A percentile compares a stretch with the other conserved stretches of the same genome.
phyloP scores from a whole-genome alignment of 2,113 vertebrate species.

The Casuarius casuarius region DNA sequence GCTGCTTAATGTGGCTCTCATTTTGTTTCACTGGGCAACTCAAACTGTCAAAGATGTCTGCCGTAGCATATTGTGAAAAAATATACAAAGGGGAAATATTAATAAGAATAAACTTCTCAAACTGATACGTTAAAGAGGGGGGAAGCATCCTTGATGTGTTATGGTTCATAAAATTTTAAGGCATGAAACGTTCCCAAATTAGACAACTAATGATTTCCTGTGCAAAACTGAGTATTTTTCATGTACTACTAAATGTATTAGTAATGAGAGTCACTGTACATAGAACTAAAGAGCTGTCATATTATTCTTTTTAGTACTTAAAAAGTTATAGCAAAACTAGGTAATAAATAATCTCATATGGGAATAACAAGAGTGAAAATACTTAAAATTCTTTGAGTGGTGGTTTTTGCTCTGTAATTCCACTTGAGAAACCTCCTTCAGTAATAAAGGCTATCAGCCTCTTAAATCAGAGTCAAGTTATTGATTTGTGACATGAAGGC shows the following conservation, averaged over 20 bases:
- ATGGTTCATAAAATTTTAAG: neutral
- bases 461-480: neutral
- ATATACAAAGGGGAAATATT: neutral
- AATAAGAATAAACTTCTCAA: neutral
- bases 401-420: neutral
- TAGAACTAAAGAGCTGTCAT: neutral
- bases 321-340: neutral
- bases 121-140: neutral
- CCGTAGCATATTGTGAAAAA: neutral
- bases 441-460: neutral
- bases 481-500: neutral
- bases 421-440: neutral
- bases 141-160: neutral
- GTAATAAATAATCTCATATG: neutral
- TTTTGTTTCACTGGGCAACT: neutral
- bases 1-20: neutral
- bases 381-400: neutral
- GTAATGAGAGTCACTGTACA: neutral
- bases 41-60: neutral
- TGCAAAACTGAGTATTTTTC: neutral
- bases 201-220: neutral
- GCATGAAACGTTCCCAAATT: neutral
- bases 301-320: neutral
- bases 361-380: neutral
- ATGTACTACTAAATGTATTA: neutral